Base-by-base conservation (phyloP, 2,888 invertebrate species). In the Microctonus aethiopoides region DNA sequence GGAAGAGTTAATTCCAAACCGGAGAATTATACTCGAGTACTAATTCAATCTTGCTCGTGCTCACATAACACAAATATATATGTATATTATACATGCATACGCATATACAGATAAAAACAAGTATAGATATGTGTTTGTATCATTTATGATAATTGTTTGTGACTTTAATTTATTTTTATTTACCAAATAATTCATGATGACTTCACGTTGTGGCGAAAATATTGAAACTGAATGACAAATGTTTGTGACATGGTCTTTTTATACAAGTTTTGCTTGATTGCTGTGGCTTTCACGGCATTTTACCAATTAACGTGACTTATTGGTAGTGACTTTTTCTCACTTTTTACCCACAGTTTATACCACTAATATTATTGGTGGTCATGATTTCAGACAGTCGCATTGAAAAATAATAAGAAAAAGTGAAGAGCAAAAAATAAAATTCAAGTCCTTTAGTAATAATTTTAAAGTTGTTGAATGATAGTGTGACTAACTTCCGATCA, bases 201-300 rank as follows among this genome's bases (percentile, higher is more conserved):
- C 72, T 64, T 57, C 22, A 29, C 32, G 62, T 61, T 64, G 66
- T 29, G 67, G 60, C 70, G 64, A 71, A 65, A 68, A 70, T 73
- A 39, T 66, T 65, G 57, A 68, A 75, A 84, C 82, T 83, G 80
- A 80, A 73, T 77, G 74, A 72, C 74, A 65, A 41, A 68, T 61
- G 52, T 70, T 7, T 57, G n/a, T 11, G 46, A 60, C 64, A 57
- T 59, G 20, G 70, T 72, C 72, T 78, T 84, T 84, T 82, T 84
- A 84, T 84, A 84, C 76, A 72, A 76, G 78, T 46, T 78, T 79
- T 76, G 78, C 74, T 77, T 76, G 75, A 76, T 76, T 78, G 74
- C 34, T 36, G 32, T 61, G 78, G 79, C 84, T 84, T 84, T 84
- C 84, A 80, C 80, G 74, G 57, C 26, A 56, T 72, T 74, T 74